Percentiles rank a stretch among this genome's conserved stretches.
Evolutionary conservation across 1,140 invertebrate genomes (phyloP).

Genomic region (Parapsyche elsis): DNA sequence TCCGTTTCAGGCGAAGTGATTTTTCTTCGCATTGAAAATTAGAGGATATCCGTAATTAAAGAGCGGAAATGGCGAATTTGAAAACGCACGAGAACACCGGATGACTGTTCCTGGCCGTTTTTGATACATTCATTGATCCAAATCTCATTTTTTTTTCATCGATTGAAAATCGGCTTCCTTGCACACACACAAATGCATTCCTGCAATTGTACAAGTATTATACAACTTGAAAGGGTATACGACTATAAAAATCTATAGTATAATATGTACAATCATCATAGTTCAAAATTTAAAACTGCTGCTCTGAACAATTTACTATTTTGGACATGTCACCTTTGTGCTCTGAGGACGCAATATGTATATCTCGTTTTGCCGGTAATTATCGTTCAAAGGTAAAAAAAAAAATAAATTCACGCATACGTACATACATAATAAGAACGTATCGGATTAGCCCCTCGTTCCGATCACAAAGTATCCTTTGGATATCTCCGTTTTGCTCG

Average conservation of each 20-base stretch:
- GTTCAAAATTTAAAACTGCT: no score
- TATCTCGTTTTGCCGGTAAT: no score
- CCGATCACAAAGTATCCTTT: background rate
- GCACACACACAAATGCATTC: background rate
- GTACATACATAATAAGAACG: background rate
- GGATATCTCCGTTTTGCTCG: constrained; percentile 12
- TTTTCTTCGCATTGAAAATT: constrained; percentile 51
- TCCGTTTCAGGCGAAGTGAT: background rate
- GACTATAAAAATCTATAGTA: no score
- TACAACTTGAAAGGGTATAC: background rate
- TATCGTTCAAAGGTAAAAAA: no score
- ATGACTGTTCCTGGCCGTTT: constrained; percentile 32
- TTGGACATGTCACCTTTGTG: no score
- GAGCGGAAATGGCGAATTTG: constrained; percentile 52
- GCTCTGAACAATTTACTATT: no score
- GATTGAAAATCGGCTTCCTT: background rate
- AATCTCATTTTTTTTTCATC: constrained; percentile 35
- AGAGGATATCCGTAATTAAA: constrained; percentile 51
- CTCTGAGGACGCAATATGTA: no score
- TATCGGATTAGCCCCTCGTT: background rate
- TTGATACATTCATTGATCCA: constrained; percentile 43
- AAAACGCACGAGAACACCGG: constrained; percentile 43
- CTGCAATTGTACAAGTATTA: background rate
- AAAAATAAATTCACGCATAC: no score
- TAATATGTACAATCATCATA: no score